Conservation (phyloP, 2,888 invertebrate species). For the Synergus gifuensis region DNA sequence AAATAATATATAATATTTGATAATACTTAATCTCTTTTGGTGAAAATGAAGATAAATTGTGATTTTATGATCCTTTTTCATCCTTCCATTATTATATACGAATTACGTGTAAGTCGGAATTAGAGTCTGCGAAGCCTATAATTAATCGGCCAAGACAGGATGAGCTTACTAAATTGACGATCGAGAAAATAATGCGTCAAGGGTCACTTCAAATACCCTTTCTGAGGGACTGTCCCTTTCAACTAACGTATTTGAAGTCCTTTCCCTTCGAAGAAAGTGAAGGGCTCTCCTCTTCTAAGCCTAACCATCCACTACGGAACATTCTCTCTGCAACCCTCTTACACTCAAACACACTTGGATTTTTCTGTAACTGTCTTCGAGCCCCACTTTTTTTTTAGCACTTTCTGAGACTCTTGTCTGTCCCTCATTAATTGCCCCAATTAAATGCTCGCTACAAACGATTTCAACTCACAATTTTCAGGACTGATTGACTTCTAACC, state of each 20-base stretch:
- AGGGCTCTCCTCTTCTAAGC: constrained; percentile 62
- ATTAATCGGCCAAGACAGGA: constrained; percentile 64
- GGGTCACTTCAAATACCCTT: constrained; percentile 60
- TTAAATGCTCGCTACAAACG: constrained; percentile 68
- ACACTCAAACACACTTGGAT: constrained; percentile 10
- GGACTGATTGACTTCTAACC: constrained; percentile 38
- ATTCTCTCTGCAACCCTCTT: constrained; percentile 50
- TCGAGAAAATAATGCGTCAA: constrained; percentile 67
- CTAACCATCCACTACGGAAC: constrained; percentile 56
- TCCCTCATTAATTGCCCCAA: constrained; percentile 66
- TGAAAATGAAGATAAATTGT: neutral
- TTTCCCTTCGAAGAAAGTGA: constrained; percentile 61
- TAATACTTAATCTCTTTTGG: neutral
- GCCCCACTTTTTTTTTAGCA: constrained; percentile 45
- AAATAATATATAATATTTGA: neutral
- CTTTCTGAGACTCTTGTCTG: constrained; percentile 48
- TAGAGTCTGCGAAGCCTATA: constrained; percentile 51
- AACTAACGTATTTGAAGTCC: constrained; percentile 63
- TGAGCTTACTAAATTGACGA: constrained; percentile 65
- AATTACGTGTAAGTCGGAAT: neutral
- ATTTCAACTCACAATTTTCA: constrained; percentile 63
- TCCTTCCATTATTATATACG: neutral
- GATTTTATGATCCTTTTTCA: neutral
- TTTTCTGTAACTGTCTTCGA: constrained; percentile 42
- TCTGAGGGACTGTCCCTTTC: constrained; percentile 52